Percentiles rank a stretch among this genome's conserved stretches.
Conservation (phyloP, 2,797 vertebrate genomes). For the Rhinella marina region DNA sequence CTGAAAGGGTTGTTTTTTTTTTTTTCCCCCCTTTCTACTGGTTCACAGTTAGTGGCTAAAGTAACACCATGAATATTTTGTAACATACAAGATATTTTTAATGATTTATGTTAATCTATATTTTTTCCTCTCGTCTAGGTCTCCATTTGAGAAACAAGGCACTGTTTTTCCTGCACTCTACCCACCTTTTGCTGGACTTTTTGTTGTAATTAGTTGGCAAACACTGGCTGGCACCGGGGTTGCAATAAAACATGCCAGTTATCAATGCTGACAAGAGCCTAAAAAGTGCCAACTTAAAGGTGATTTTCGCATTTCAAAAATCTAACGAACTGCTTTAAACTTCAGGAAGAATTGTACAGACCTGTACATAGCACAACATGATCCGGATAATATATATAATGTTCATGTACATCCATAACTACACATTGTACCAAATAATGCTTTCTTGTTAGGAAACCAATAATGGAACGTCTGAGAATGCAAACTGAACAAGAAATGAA, state of each 20-base stretch:
- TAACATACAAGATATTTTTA: too few species aligned
- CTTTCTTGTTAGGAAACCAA: slow-evolving; percentile 86
- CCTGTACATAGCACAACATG: slow-evolving; percentile 99
- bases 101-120: background rate
- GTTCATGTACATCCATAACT: slow-evolving; percentile 91
- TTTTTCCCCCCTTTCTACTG: too few species aligned
- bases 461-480: slow-evolving; percentile 79
- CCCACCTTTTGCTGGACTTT: slow-evolving; percentile 91
- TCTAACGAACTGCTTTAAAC: slow-evolving; percentile 98
- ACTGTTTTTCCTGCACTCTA: slow-evolving; percentile 98
- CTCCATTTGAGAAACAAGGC: slow-evolving; percentile 95
- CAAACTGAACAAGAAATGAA: slow-evolving; percentile 68
- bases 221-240: slow-evolving; percentile 90
- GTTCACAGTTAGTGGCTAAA: too few species aligned
- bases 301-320: slow-evolving; percentile 87
- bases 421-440: slow-evolving; percentile 95
- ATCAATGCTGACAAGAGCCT: slow-evolving; percentile 89
- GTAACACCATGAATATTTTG: too few species aligned
- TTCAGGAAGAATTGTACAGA: slow-evolving; percentile 99
- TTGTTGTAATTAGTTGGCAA: slow-evolving; percentile 89
- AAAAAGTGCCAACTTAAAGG: slow-evolving; percentile 94
- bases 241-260: slow-evolving; percentile 93
- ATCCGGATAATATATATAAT: slow-evolving; percentile 99
- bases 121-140: slow-evolving; percentile 77
- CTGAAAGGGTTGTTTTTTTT: too few species aligned